Evolutionary conservation across 2,888 invertebrate species (phyloP), one percentile per base, ranked within the genome.

Genomic region (Rhingia rostrata): DNA sequence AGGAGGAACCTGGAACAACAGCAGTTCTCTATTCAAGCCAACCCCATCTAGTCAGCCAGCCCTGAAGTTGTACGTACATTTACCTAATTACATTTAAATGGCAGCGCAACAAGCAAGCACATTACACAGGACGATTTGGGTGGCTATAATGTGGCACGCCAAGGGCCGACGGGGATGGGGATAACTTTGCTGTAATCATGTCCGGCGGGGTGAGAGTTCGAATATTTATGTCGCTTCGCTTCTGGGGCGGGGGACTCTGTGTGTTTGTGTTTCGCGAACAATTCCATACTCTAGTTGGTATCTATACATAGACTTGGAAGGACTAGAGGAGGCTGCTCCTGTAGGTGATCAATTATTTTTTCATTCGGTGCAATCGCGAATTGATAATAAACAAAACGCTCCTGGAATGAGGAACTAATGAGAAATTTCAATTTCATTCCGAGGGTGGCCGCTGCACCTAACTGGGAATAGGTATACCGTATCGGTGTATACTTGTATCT

Each of bases 11-110:
- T 58, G 30, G 41, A 72, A 61, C 41, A 54, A 67, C 22, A 22
- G 22, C 22, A 22, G 47, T 4, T 22, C 54, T 49, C 45, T 56
- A 72, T 60, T 72, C 72, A 47, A 33, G 14, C 12, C 41, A 64
- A 33, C 74, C 51, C 74, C 51, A 56, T 73, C 69, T 58, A 69
- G 56, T 45, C 63, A 72, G 60, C 67, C 63, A 73, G 79, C 61
- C 74, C 84, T 12, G 54, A 66, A 75, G 79, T 79, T 70, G 66
- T 79, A 70, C 79, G 79, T 79, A 70, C 84, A 79, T 79, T 85
- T 86, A 86, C 86, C 86, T 87, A 87, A 87, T 87, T 87, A 87
- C 84, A 86, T 87, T 87, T 87, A 86, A 87, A 87, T 87, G 86
- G 86, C 51, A 83, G 86, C 82, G 87, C 87, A 87, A 87, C 87